phyloP scores from a whole-genome alignment of 2,113 vertebrate species.

The Alexandromys fortis region DNA sequence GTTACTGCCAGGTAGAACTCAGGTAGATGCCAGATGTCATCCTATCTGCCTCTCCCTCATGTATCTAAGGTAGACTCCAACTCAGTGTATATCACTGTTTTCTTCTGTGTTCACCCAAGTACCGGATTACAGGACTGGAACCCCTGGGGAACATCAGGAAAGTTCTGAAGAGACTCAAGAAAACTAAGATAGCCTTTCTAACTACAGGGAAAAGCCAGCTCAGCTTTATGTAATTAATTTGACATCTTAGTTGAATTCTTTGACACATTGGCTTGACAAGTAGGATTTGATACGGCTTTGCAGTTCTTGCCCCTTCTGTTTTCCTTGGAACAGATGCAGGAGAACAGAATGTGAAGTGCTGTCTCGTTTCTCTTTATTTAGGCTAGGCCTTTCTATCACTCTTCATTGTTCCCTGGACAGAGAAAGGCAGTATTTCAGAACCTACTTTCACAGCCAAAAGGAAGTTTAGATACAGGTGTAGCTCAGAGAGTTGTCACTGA shows the following conservation, averaged over 20 bases:
- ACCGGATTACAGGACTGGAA: not conserved
- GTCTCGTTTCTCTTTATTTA: not conserved
- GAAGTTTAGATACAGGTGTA: not conserved
- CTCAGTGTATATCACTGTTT: not conserved
- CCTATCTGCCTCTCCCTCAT: not conserved
- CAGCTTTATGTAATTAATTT: not conserved
- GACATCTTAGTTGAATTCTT: not conserved
- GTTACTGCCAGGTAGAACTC: not conserved
- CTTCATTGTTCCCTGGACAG: not conserved
- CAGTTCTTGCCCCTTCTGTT: not conserved
- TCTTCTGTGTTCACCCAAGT: not conserved
- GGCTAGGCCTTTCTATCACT: not conserved
- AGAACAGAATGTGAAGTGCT: not conserved
- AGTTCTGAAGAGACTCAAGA: not conserved
- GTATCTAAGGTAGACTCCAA: not conserved
- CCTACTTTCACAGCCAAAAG: not conserved
- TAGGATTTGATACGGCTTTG: not conserved
- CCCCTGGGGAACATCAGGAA: not conserved
- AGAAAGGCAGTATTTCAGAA: not conserved
- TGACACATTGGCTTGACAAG: not conserved
- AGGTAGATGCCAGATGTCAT: not conserved
- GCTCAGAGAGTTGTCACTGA: not conserved
- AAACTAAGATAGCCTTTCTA: not conserved
- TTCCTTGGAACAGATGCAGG: not conserved
- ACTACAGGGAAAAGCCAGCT: slow-evolving; percentile 24